Evolutionary conservation across 2,797 vertebrate species (phyloP).

Genomic region (Cygnus olor): DNA sequence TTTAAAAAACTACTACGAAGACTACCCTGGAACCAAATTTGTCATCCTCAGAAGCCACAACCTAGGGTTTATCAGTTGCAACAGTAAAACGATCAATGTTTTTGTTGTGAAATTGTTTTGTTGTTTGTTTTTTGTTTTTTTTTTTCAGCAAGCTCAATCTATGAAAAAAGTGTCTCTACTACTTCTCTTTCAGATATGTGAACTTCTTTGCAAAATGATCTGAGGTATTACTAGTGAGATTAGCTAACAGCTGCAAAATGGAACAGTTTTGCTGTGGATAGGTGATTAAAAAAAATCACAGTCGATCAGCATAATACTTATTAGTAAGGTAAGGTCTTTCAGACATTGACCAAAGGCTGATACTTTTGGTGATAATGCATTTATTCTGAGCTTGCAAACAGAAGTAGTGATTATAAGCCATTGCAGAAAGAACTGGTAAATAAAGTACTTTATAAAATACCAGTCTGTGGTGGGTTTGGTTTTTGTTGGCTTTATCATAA

Average conservation of each 20-base stretch:
- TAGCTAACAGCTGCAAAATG: conserved; percentile 54
- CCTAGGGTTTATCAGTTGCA: background rate
- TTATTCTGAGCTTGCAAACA: background rate
- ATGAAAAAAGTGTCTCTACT: background rate
- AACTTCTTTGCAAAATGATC: conserved; percentile 62
- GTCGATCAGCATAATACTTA: conserved; percentile 39
- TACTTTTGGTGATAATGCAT: background rate
- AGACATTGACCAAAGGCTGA: background rate
- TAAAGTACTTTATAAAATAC: background rate
- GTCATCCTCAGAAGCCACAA: background rate
- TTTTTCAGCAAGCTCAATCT: background rate
- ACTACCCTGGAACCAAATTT: background rate
- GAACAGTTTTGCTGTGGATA: conserved; percentile 61
- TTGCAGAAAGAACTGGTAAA: background rate
- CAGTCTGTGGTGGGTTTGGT: background rate
- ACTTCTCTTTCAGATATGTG: conserved; percentile 59
- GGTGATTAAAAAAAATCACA: conserved; percentile 55
- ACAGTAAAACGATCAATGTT: background rate
- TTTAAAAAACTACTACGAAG: too few species aligned
- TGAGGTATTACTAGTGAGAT: conserved; percentile 48
- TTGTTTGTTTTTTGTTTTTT: background rate
- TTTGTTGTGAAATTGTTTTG: background rate
- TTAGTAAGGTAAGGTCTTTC: conserved; percentile 63
- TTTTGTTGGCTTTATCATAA: background rate
- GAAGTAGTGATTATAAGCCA: background rate